These are phyloP conservation scores for Troglohyphantes excavatus DNA, from an alignment of 2,888 invertebrate genomes.

Conservation along the genomic window DNA sequence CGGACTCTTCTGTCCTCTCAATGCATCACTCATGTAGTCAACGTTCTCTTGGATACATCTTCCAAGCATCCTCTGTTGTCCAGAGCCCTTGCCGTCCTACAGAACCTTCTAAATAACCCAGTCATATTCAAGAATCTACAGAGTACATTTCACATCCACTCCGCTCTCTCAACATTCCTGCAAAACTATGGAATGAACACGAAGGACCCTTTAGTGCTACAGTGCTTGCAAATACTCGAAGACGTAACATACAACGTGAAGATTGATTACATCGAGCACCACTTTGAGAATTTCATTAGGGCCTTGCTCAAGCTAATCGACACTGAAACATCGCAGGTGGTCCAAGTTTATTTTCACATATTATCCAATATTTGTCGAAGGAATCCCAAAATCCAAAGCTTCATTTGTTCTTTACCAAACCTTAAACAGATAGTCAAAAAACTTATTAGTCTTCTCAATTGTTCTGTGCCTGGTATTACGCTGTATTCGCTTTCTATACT, in stretches of 20 bases:
- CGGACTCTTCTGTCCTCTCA: slow-evolving; percentile 50
- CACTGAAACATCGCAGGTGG: slow-evolving; percentile 28
- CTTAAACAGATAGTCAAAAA: slow-evolving; percentile 55
- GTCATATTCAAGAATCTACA: slow-evolving; percentile 45
- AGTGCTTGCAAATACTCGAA: slow-evolving; percentile 58
- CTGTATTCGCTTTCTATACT: slow-evolving; percentile 64
- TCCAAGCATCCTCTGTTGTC: slow-evolving; percentile 36
- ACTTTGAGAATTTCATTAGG: slow-evolving; percentile 63
- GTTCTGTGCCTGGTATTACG: slow-evolving; percentile 24
- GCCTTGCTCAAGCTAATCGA: slow-evolving; percentile 44
- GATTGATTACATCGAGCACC: slow-evolving; percentile 72
- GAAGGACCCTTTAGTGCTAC: slow-evolving; percentile 53
- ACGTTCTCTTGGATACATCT: slow-evolving; percentile 49
- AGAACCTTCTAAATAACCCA: slow-evolving; percentile 42
- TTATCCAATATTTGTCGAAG: slow-evolving; percentile 54
- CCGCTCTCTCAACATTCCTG: slow-evolving; percentile 66
- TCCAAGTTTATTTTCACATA: slow-evolving; percentile 51
- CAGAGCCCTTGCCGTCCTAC: slow-evolving; percentile 51
- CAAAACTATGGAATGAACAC: slow-evolving; percentile 52
- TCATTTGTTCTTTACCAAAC: slow-evolving; percentile 40
- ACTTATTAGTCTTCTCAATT: slow-evolving; percentile 40
- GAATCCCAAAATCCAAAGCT: slow-evolving; percentile 55
- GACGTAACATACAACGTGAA: slow-evolving; percentile 56
- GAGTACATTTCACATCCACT: slow-evolving; percentile 62
- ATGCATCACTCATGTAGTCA: slow-evolving; percentile 63